A percentile compares a stretch with the other conserved stretches of the same genome.
These are phyloP conservation scores for Babyrousa celebensis DNA, from an alignment of 2,797 vertebrate species.

Conservation along the genomic window DNA sequence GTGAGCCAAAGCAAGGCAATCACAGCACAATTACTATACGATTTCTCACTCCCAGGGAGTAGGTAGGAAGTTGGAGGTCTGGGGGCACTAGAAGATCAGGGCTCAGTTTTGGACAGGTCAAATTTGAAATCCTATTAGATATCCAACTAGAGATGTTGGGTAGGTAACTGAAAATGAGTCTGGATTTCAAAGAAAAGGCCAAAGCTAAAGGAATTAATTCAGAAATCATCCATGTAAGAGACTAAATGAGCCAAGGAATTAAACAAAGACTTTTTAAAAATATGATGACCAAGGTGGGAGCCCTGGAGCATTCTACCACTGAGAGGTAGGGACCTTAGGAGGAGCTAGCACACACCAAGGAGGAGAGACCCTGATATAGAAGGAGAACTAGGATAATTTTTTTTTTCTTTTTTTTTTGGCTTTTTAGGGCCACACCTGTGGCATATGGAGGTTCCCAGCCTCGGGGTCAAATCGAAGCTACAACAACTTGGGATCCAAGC, in stretches of 20 bases:
- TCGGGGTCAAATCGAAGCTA: no score
- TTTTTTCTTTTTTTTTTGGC: no score
- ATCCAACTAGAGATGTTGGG: neutral
- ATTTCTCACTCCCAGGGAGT: neutral
- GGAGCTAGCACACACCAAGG: neutral
- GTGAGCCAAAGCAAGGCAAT: neutral
- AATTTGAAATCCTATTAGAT: neutral
- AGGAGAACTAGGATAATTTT: neutral
- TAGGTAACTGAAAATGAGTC: neutral
- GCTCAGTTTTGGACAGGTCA: neutral
- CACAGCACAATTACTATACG: neutral
- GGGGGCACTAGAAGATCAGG: neutral
- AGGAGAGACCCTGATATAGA: neutral
- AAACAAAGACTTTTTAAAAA: neutral
- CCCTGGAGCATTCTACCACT: neutral
- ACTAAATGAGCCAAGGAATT: constrained; percentile 11
- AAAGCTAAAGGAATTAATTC: neutral
- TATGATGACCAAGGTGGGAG: neutral
- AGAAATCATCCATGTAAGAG: neutral
- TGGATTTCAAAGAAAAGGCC: constrained; percentile 22
- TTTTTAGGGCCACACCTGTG: no score
- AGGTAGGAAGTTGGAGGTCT: neutral
- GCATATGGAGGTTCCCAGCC: no score
- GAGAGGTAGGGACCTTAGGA: neutral
- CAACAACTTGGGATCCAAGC: no score